A percentile compares a stretch with the other conserved stretches of the same genome.
Evolutionary conservation across 2,888 invertebrate species (phyloP).

Genomic region (Sympetrum striolatum): DNA sequence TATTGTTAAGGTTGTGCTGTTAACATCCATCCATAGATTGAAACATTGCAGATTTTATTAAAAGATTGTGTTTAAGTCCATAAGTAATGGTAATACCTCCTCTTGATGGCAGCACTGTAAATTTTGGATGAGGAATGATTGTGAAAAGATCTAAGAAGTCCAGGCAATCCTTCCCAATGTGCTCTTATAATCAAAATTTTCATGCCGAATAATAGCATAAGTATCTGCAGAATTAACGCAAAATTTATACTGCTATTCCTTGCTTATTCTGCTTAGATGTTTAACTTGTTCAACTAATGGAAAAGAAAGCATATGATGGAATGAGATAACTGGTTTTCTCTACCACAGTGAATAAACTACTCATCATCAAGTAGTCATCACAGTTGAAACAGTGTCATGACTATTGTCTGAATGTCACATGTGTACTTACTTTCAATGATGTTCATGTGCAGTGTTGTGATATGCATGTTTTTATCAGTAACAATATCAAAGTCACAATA

Average conservation of each 20-base stretch:
- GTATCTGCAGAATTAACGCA: slow-evolving; percentile 8
- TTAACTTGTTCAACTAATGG: background rate
- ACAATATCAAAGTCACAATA: background rate
- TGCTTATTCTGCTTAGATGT: background rate
- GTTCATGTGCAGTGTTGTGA: background rate
- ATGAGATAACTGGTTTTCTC: background rate
- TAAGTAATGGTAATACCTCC: too few relatives aligned
- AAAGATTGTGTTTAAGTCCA: too few relatives aligned
- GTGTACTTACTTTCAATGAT: background rate
- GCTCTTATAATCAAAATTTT: background rate
- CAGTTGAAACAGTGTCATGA: background rate
- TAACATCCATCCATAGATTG: too few relatives aligned
- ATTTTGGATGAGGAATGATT: background rate
- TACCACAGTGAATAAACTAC: background rate
- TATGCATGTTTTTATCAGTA: background rate
- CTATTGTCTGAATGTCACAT: background rate
- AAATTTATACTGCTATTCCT: background rate
- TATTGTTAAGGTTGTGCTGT: too few relatives aligned
- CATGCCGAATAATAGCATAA: background rate
- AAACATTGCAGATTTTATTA: too few relatives aligned
- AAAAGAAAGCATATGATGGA: background rate
- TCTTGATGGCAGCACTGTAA: too few relatives aligned
- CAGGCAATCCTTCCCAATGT: slow-evolving; percentile 39
- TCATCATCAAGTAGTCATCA: background rate
- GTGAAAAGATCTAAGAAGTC: background rate